Conservation (phyloP, 2,797 vertebrate species). For the Macropus fuliginosus region DNA sequence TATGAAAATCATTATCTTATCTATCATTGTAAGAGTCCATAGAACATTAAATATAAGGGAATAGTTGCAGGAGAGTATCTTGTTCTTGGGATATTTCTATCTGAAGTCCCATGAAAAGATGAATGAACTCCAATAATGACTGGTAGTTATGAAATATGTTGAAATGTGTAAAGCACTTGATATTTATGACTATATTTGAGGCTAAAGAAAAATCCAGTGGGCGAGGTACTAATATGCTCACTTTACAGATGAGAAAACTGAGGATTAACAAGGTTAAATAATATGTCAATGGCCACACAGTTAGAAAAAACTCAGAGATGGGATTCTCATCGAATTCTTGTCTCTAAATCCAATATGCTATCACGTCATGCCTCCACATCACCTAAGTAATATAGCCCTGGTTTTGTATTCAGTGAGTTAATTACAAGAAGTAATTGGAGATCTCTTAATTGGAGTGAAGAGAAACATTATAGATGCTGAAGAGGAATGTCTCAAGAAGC, state of each 20-base stretch:
- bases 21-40: background rate
- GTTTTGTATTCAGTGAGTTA: background rate
- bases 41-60: background rate
- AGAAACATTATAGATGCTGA: background rate
- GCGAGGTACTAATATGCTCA: background rate
- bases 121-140: background rate
- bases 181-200: background rate
- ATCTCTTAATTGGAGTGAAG: background rate
- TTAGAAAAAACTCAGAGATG: background rate
- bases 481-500: background rate
- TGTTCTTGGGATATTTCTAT: background rate
- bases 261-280: background rate
- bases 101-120: background rate
- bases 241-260: background rate
- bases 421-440: background rate
- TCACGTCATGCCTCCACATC: background rate
- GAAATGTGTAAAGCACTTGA: background rate
- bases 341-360: background rate
- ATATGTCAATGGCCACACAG: background rate
- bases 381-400: background rate
- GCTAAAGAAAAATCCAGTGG: background rate
- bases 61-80: background rate
- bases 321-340: background rate
- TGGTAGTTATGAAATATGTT: background rate
- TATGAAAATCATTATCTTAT: background rate